Base-by-base conservation (phyloP, 2,113 vertebrate species). In the Vanacampus margaritifer region DNA sequence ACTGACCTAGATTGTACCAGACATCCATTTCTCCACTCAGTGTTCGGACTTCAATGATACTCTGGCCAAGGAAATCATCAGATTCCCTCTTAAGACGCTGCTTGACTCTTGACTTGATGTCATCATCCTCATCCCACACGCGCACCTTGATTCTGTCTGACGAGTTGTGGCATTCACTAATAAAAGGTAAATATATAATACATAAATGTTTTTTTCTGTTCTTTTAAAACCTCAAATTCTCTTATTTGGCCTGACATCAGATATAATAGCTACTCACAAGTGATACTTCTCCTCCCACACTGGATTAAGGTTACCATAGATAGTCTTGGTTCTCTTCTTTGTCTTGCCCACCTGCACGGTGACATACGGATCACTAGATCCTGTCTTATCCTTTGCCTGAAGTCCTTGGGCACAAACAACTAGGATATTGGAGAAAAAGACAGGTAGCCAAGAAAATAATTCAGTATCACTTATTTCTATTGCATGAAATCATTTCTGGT, bases 211-310 rank as follows among this genome's bases (percentile, higher is more conserved):
- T n/a, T n/a, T n/a, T n/a, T n/a, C n/a, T n/a, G n/a, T n/a, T n/a
- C n/a, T n/a, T n/a, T n/a, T 9, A 13, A 32, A 65, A 19, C 21
- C 21, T 32, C 17, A 12, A 48, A 10, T 28, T 36, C 3, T 7
- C 6, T 12, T 16, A 36, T 19, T 43, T 43, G 19, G 16, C 21
- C 7, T 23, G 11, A 41, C 28, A 19, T 3, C 36, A 58, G 7
- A 61, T 0, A 58, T 6, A 19, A 6, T 39, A 2, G 7, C 14
- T 35, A 94, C 97, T 96, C 89, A 99, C 97, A 98, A 99, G 83
- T 98, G 94, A 83, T 94, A 98, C 79, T 98, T 99, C 80, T 99
- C 97, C 72, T 99, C 97, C 97, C 96, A 99, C 51, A 98, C 91
- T 35, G 97, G 97, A 85, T 99, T 99, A 74, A 99, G 92, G 80